A percentile compares a stretch with the other conserved stretches of the same genome.
phyloP scores from a whole-genome alignment of 2,113 vertebrate species.

The Isurus oxyrinchus region DNA sequence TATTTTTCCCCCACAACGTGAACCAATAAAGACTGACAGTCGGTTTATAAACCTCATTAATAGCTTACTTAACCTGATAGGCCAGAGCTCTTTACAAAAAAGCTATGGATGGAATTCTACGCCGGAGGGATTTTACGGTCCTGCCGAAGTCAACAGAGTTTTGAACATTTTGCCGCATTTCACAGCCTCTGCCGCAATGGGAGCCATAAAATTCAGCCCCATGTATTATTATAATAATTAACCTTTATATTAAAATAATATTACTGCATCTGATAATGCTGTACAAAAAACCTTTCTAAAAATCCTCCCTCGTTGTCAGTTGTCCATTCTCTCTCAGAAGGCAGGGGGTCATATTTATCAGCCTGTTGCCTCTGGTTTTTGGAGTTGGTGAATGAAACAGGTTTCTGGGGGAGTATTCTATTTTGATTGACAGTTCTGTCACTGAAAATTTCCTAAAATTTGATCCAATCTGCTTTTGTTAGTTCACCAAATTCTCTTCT shows the following conservation, averaged over 20 bases:
- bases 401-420: neutral
- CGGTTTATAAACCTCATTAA: neutral
- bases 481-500: neutral
- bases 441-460: neutral
- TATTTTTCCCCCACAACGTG: neutral
- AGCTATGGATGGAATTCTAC: too few species aligned
- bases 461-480: neutral
- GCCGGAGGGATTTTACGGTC: too few species aligned
- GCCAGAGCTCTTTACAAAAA: neutral
- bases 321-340: neutral
- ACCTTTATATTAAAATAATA: neutral
- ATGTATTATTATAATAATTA: neutral
- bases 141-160: too few species aligned
- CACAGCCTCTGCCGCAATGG: too few species aligned
- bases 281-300: neutral
- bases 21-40: neutral
- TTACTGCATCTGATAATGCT: neutral
- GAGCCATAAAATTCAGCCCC: too few species aligned
- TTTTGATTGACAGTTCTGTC: neutral
- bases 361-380: neutral
- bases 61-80: neutral
- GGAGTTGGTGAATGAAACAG: neutral
- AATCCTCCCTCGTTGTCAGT: neutral
- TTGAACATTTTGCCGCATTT: too few species aligned
- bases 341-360: neutral